Evolutionary conservation across 2,113 vertebrate species (phyloP).

Genomic region (Chloroceryle aenea): DNA sequence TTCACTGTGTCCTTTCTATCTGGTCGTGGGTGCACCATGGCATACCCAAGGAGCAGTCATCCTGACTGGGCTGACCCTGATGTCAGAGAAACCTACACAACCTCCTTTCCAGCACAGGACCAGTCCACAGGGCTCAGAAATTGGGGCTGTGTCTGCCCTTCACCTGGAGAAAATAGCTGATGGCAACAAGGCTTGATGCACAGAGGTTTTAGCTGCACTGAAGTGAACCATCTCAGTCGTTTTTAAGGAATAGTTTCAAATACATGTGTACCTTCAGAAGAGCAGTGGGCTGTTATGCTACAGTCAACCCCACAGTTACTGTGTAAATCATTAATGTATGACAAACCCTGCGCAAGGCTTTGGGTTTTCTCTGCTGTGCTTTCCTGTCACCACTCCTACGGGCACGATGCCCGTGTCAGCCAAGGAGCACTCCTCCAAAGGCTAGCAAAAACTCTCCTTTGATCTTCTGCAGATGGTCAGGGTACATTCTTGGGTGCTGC

Average conservation of each 20-base stretch:
- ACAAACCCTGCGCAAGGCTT: background rate
- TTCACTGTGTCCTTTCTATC: background rate
- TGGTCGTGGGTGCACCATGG: rapidly evolving
- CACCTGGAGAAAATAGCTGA: rapidly evolving
- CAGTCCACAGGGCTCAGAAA: background rate
- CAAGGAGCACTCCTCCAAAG: background rate
- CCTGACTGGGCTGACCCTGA: background rate
- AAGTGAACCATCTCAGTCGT: background rate
- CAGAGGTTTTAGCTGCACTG: background rate
- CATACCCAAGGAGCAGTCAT: background rate
- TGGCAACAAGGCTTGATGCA: background rate
- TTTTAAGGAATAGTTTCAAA: background rate
- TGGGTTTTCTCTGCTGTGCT: background rate
- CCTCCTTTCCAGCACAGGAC: rapidly evolving
- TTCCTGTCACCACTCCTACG: background rate
- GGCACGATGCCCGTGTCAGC: background rate
- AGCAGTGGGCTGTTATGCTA: background rate
- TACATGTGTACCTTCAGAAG: background rate
- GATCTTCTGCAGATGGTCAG: background rate
- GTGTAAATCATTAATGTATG: background rate
- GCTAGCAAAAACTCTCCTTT: background rate
- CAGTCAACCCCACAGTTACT: background rate
- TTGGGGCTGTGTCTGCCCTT: background rate
- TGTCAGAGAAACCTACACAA: background rate
- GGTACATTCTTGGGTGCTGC: rapidly evolving